Evolutionary conservation across 2,113 vertebrate genomes (phyloP).

Genomic region (Myotis brandtii): DNA sequence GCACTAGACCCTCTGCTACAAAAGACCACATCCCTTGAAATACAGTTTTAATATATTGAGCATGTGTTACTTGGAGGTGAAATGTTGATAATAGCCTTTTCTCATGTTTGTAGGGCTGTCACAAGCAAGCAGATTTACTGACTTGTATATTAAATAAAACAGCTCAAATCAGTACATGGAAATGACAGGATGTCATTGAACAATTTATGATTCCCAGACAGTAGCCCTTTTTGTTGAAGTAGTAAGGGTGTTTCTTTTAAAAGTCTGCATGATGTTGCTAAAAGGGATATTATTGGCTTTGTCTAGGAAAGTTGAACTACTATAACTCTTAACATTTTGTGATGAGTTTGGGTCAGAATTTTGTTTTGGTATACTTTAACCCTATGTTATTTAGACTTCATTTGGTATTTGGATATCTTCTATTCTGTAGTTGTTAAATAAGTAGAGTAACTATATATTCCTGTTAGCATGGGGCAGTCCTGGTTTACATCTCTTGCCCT

Average conservation of each 20-base stretch:
- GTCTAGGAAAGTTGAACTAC: not conserved
- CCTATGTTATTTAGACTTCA: not conserved
- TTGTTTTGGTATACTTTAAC: slow-evolving; percentile 10
- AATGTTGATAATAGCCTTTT: not conserved
- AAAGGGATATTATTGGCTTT: not conserved
- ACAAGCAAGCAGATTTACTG: not conserved
- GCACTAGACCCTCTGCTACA: not conserved
- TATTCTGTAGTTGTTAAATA: not conserved
- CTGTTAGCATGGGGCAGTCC: not conserved
- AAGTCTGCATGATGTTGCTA: not conserved
- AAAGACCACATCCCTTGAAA: not conserved
- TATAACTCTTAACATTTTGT: not conserved
- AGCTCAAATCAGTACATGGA: not conserved
- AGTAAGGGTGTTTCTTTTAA: not conserved
- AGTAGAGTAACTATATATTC: not conserved
- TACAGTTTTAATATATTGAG: not conserved
- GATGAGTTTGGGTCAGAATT: slow-evolving; percentile 1
- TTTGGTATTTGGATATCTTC: slow-evolving; percentile 34
- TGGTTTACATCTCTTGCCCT: not conserved
- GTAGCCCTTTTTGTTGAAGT: not conserved
- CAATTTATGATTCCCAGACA: not conserved
- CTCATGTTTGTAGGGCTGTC: not conserved
- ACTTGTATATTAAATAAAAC: slow-evolving; percentile 22
- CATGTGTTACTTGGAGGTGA: not conserved
- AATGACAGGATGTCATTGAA: not conserved